Conservation (phyloP, 2,888 invertebrate species). For the Mimachlamys varia region DNA sequence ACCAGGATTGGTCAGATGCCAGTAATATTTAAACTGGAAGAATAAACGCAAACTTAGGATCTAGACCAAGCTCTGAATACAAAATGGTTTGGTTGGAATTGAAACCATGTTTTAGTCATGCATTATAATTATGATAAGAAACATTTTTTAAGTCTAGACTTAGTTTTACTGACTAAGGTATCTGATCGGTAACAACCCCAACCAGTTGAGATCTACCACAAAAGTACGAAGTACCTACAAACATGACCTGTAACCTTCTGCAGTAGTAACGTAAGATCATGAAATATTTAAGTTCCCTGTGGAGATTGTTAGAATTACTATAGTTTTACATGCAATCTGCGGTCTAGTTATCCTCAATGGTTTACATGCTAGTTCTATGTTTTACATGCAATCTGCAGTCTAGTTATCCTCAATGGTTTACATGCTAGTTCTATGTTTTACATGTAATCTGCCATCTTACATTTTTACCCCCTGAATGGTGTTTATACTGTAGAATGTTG, state of each 20-base stretch:
- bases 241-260: not conserved
- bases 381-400: no score
- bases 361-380: no score
- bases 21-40: not conserved
- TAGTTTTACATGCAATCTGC: not conserved
- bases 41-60: not conserved
- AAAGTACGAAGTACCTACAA: not conserved
- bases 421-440: no score
- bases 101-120: no score
- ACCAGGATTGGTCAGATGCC: no score
- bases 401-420: no score
- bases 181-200: not conserved
- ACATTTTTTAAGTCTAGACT: no score
- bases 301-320: not conserved
- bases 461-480: no score
- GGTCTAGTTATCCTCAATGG: not conserved
- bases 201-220: not conserved
- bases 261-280: not conserved
- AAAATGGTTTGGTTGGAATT: no score
- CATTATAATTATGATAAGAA: no score
- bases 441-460: no score
- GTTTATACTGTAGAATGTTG: no score
- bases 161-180: not conserved
- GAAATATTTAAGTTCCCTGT: not conserved
- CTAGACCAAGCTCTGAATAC: not conserved